phyloP scores from a whole-genome alignment of 2,888 invertebrate genomes.

The Drosophila peninsularis region DNA sequence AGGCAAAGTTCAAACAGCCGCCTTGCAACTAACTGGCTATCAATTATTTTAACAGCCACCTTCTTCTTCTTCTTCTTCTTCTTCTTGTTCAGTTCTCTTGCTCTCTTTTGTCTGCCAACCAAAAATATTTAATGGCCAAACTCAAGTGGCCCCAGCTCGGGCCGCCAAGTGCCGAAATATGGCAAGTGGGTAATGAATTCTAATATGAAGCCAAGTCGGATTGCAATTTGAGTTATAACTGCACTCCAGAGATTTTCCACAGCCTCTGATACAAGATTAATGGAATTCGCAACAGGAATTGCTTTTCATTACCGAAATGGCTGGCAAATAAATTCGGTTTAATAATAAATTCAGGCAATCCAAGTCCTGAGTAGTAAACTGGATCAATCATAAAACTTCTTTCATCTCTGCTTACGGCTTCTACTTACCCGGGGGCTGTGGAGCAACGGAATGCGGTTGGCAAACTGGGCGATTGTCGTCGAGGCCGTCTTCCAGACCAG shows the following conservation, averaged over 20 bases:
- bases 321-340: background rate
- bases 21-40: conserved; percentile 74
- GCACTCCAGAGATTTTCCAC: conserved; percentile 12
- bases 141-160: conserved; percentile 41
- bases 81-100: background rate
- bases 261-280: conserved; percentile 12
- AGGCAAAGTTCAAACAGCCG: conserved; percentile 73
- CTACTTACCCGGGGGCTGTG: conserved; percentile 85
- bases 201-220: conserved; percentile 58
- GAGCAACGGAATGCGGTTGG: conserved; percentile 85
- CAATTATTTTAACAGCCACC: conserved; percentile 78
- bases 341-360: background rate
- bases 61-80: background rate
- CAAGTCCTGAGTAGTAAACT: background rate
- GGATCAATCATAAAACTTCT: background rate
- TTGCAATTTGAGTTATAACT: conserved; percentile 36
- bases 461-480: conserved; percentile 85
- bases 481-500: conserved; percentile 87
- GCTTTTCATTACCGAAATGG: conserved; percentile 6
- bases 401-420: background rate
- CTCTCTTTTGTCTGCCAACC: conserved; percentile 31
- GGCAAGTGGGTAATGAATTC: conserved; percentile 66
- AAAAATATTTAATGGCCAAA: conserved; percentile 54
- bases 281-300: conserved; percentile 11
- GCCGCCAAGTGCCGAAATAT: conserved; percentile 58